Conservation (phyloP, 1,140 invertebrate genomes). For the Diachasmimorpha longicaudata region DNA sequence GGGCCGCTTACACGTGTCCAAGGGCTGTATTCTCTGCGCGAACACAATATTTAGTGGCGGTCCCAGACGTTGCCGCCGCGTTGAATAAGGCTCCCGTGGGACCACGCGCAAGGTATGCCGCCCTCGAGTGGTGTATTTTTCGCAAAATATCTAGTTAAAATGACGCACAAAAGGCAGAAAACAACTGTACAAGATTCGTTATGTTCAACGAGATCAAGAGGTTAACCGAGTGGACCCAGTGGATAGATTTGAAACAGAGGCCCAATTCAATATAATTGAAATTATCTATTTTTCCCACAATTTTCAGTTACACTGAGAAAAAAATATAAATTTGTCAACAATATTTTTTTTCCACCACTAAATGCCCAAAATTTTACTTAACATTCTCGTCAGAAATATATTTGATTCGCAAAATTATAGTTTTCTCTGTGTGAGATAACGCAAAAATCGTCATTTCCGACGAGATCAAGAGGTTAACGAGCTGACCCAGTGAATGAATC, state of each 20-base stretch:
- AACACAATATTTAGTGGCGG: conserved; percentile 57
- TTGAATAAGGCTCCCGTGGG: conserved; percentile 36
- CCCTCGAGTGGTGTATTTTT: conserved; percentile 1
- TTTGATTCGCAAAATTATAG: too few relatives aligned
- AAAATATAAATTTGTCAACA: too few relatives aligned
- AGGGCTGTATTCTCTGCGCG: conserved; percentile 56
- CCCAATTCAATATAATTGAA: conserved; percentile 16
- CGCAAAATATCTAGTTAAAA: background rate
- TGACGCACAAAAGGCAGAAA: background rate
- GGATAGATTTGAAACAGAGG: background rate
- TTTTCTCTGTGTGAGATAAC: too few relatives aligned
- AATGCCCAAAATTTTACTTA: too few relatives aligned
- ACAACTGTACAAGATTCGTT: background rate
- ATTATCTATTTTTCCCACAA: too few relatives aligned
- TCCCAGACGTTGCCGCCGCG: conserved; percentile 15
- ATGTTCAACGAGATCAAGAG: background rate
- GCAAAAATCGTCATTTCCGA: background rate
- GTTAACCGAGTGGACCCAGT: background rate
- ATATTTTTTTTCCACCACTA: too few relatives aligned
- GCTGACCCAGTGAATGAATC: background rate
- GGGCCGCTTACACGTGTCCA: conserved; percentile 60
- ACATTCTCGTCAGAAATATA: too few relatives aligned
- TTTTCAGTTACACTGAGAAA: too few relatives aligned
- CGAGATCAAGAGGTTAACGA: conserved; percentile 7
- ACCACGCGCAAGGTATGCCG: conserved; percentile 35